Evolutionary conservation across 2,797 vertebrate genomes (phyloP).

Genomic region (Brachyrhaphis roseni): DNA sequence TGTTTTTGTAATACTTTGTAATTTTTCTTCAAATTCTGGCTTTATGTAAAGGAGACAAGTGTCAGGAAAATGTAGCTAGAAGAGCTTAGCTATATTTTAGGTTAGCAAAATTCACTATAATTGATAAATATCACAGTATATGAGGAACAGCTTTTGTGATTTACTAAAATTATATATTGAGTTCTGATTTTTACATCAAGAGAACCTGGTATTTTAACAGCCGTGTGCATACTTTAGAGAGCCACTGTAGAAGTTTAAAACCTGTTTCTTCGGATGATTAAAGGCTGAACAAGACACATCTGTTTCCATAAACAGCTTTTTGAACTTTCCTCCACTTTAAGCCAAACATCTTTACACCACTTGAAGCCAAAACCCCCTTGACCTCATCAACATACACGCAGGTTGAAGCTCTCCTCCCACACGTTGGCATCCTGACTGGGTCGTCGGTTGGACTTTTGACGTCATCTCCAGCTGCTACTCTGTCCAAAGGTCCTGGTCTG

Average conservation of each 20-base stretch:
- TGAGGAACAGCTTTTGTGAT: neutral
- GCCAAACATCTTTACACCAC: conserved; percentile 2
- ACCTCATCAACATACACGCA: conserved; percentile 18
- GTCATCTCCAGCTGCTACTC: conserved; percentile 46
- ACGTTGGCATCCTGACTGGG: conserved; percentile 12
- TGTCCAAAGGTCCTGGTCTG: conserved; percentile 56
- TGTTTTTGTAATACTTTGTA: neutral
- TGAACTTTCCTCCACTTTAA: conserved; percentile 17
- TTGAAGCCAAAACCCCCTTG: neutral
- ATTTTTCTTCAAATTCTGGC: neutral
- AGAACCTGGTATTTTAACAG: neutral
- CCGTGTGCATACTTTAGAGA: neutral
- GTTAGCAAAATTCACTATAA: neutral
- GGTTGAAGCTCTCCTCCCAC: conserved; percentile 43
- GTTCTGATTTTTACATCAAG: neutral
- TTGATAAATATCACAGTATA: neutral
- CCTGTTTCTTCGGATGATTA: neutral
- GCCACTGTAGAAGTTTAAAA: neutral
- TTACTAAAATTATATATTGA: neutral
- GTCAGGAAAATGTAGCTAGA: neutral
- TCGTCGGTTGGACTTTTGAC: conserved; percentile 31
- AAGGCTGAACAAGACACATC: neutral
- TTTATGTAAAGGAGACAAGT: neutral
- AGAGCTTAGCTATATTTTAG: neutral
- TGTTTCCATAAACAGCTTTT: conserved; percentile 3